These are phyloP conservation scores for Aelia acuminata DNA, from an alignment of 2,888 invertebrate species.

Conservation along the genomic window DNA sequence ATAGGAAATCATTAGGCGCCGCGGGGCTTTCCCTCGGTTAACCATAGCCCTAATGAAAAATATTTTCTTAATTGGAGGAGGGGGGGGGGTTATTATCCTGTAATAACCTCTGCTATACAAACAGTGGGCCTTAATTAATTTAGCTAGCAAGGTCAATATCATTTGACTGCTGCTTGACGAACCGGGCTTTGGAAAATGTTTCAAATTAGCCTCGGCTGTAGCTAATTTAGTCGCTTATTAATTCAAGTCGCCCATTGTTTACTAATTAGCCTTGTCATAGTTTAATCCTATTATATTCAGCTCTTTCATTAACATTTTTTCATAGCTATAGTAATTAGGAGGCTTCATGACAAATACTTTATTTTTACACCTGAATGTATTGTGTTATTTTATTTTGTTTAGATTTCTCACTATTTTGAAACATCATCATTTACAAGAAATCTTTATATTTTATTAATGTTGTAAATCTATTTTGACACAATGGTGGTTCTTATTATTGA, in stretches of 20 bases:
- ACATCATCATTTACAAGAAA: too few relatives aligned
- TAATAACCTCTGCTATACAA: neutral
- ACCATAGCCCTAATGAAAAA: neutral
- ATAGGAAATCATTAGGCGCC: constrained; percentile 3
- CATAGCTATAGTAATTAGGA: too few relatives aligned
- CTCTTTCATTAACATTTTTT: too few relatives aligned
- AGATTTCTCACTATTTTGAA: too few relatives aligned
- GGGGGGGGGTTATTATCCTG: neutral
- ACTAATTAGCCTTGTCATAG: neutral
- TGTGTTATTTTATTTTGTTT: too few relatives aligned
- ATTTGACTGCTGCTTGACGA: neutral
- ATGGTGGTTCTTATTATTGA: too few relatives aligned
- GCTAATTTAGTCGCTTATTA: constrained; percentile 4
- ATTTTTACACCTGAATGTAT: too few relatives aligned
- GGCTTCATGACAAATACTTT: too few relatives aligned
- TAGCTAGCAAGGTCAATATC: neutral
- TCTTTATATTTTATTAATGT: too few relatives aligned
- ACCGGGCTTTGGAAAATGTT: neutral
- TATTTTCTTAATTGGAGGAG: neutral
- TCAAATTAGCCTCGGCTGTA: neutral
- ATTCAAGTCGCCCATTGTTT: neutral
- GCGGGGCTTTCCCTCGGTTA: neutral
- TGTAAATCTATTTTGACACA: too few relatives aligned
- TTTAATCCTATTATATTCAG: neutral
- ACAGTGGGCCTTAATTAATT: constrained; percentile 17